Percentiles rank a stretch among this genome's conserved stretches.
Evolutionary conservation across 2,113 vertebrate species (phyloP).

Genomic region (Osmerus mordax): DNA sequence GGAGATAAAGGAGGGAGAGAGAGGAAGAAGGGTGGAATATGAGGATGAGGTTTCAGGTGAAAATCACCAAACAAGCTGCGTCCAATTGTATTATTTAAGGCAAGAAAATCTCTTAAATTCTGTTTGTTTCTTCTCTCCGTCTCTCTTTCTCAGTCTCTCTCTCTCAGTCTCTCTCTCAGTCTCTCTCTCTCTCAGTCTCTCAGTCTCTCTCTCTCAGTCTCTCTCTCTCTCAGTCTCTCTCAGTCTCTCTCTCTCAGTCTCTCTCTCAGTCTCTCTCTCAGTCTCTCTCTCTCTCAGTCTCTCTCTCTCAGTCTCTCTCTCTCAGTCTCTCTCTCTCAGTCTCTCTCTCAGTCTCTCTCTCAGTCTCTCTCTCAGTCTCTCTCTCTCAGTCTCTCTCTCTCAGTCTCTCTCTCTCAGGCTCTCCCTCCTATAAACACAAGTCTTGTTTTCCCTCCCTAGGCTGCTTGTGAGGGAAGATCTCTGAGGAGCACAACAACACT

Average conservation of each 20-base stretch:
- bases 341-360: too few species aligned
- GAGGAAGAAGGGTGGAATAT: conserved; percentile 5
- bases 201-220: too few species aligned
- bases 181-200: too few species aligned
- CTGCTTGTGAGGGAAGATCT: too few species aligned
- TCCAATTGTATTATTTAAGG: not conserved
- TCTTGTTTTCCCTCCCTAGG: not conserved
- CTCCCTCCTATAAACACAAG: not conserved
- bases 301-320: not conserved
- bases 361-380: too few species aligned
- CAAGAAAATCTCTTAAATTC: not conserved
- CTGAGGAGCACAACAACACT: not conserved
- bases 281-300: too few species aligned
- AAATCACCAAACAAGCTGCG: conserved; percentile 10
- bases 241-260: too few species aligned
- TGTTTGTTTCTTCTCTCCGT: not conserved
- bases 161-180: too few species aligned
- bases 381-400: too few species aligned
- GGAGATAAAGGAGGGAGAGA: not conserved
- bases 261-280: too few species aligned
- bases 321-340: not conserved
- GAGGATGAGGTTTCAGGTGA: not conserved
- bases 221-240: not conserved
- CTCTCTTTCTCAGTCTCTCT: too few species aligned
- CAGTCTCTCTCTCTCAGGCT: not conserved